A percentile compares a stretch with the other conserved stretches of the same genome.
Conservation (phyloP, 2,797 vertebrate genomes). For the Prunella strophiata region DNA sequence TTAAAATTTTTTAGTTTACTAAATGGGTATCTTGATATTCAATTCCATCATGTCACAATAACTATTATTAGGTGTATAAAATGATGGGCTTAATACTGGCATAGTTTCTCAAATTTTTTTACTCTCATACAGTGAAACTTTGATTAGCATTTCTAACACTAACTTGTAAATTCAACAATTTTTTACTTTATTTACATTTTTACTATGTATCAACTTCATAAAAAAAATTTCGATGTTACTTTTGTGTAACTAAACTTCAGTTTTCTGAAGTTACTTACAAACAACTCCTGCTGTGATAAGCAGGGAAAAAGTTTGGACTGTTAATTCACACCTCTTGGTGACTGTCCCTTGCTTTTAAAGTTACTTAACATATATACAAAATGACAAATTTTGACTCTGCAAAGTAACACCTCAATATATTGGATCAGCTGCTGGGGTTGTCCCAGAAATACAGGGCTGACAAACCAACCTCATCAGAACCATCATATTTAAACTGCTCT, state of each 20-base stretch:
- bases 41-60: background rate
- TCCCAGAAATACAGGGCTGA: background rate
- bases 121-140: background rate
- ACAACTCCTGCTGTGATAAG: background rate
- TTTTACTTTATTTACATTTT: background rate
- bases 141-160: background rate
- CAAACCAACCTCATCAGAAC: background rate
- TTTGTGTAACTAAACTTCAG: background rate
- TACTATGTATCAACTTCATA: background rate
- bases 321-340: background rate
- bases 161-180: background rate
- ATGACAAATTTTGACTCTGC: background rate
- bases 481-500: background rate
- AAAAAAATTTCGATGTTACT: background rate
- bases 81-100: background rate
- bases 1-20: background rate
- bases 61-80: background rate
- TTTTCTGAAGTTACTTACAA: background rate
- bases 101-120: background rate
- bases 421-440: background rate
- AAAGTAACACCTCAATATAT: background rate
- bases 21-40: background rate
- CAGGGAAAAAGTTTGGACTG: background rate
- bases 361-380: background rate
- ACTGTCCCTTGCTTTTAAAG: background rate